These are phyloP conservation scores for Agrypnia vestita DNA, from an alignment of 1,140 invertebrate species.

Conservation along the genomic window DNA sequence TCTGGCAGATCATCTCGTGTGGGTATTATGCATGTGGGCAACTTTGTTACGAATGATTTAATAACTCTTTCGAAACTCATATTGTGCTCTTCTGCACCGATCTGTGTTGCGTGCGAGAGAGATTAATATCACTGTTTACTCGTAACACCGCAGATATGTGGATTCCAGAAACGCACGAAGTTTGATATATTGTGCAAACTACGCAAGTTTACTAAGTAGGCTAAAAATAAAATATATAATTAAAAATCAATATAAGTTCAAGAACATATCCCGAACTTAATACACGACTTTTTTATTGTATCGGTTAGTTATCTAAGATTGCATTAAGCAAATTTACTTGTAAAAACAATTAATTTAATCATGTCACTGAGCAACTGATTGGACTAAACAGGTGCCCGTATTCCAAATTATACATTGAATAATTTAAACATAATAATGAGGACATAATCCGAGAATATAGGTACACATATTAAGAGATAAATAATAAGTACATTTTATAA, in stretches of 20 bases:
- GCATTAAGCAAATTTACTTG: no score
- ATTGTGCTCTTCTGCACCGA: background rate
- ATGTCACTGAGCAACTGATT: no score
- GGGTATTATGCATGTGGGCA: background rate
- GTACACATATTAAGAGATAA: no score
- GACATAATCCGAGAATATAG: no score
- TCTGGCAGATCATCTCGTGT: background rate
- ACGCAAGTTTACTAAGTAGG: background rate
- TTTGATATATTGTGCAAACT: background rate
- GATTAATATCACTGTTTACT: conserved; percentile 31
- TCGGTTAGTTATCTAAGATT: no score
- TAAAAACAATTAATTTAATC: no score
- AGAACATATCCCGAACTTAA: no score
- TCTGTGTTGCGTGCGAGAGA: conserved; percentile 20
- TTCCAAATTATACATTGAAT: no score
- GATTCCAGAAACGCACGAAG: background rate
- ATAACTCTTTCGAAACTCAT: conserved; percentile 3
- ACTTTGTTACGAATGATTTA: conserved; percentile 9
- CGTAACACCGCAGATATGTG: background rate
- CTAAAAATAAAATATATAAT: conserved; percentile 5
- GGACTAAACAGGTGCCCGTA: no score
- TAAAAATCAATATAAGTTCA: background rate
- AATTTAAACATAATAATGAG: no score
- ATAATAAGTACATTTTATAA: no score
- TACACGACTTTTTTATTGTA: no score